phyloP scores from a whole-genome alignment of 1,140 invertebrate species.

The Penaeus indicus region DNA sequence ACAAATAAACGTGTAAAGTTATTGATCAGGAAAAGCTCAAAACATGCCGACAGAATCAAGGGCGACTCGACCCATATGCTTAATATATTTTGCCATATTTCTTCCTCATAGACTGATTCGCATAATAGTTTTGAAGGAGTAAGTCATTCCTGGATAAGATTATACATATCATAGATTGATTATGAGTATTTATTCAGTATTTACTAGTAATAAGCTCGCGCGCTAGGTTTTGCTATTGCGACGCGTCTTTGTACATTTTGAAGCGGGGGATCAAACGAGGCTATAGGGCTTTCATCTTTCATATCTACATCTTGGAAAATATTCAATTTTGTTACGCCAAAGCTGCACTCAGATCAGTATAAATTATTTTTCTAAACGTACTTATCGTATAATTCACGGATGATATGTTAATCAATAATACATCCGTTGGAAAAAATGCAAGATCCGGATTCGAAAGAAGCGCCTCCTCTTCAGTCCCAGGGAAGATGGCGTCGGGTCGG shows the following conservation, averaged over 20 bases:
- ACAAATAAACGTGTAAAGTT: no score
- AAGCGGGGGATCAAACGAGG: slow-evolving; percentile 30
- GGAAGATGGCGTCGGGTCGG: slow-evolving; percentile 77
- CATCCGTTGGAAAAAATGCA: no score
- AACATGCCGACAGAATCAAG: no score
- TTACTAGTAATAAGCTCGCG: slow-evolving; percentile 16
- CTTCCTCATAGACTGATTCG: no score
- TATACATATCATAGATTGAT: no score
- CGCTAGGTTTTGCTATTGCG: slow-evolving; percentile 15
- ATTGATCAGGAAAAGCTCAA: no score
- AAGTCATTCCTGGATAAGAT: no score
- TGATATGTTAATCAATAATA: background rate
- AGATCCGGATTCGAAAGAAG: background rate
- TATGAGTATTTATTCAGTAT: no score
- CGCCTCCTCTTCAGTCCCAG: background rate
- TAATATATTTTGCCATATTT: no score
- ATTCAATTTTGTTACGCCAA: background rate
- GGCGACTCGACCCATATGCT: no score
- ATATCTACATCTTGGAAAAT: background rate
- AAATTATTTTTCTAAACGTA: background rate
- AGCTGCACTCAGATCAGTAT: background rate
- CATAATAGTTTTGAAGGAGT: no score
- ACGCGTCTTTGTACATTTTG: slow-evolving; percentile 52
- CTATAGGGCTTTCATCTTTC: slow-evolving; percentile 3
- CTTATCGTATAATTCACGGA: background rate